Conservation (phyloP, 2,113 vertebrate genomes). For the crab-eating macaque (Macaca fascicularis) region T2T-MFA8v1.1 NC_088378.1:44199001-44199500, state of each 20-base stretch:
- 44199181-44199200: neutral
- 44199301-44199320: neutral
- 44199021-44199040: neutral
- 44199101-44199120: neutral
- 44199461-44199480: neutral
- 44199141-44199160: neutral
- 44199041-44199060: conserved; percentile 1
- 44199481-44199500: neutral
- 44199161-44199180: neutral
- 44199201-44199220: neutral
- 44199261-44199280: neutral
- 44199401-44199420: neutral
- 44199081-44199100: neutral
- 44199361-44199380: neutral
- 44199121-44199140: neutral
- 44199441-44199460: neutral
- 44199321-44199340: neutral
- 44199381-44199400: neutral
- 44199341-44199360: neutral
- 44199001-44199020: conserved; percentile 8
- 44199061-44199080: neutral
- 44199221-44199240: neutral
- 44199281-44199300: neutral
- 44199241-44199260: neutral
- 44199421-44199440: neutral